Percentiles rank a stretch among this genome's conserved stretches.
Evolutionary conservation across 2,888 invertebrate species (phyloP).

Genomic region (Trachelus troglodyta): DNA sequence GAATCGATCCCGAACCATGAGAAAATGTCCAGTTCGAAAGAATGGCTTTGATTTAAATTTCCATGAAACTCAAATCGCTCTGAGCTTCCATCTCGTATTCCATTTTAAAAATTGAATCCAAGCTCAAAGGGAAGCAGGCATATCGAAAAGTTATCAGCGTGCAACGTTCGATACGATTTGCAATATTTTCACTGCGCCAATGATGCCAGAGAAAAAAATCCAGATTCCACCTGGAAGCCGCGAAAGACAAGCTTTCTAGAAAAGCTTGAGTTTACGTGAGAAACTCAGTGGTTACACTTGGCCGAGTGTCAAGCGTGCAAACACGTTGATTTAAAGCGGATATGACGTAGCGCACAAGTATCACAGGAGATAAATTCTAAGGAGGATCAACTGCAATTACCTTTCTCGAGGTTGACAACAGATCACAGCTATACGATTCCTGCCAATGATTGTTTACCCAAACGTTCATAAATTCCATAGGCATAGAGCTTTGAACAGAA

Average conservation of each 20-base stretch:
- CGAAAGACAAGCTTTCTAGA: neutral
- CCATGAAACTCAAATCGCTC: conserved; percentile 21
- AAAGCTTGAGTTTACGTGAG: neutral
- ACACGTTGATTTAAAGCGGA: neutral
- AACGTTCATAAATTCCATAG: neutral
- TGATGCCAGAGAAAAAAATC: neutral
- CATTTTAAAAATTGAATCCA: neutral
- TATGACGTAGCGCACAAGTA: neutral
- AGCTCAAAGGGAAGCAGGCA: neutral
- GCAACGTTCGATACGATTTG: neutral
- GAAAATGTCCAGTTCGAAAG: neutral
- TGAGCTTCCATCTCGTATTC: conserved; percentile 7
- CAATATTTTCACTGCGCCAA: neutral
- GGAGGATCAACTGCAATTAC: neutral
- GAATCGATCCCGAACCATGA: neutral
- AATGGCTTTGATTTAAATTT: neutral
- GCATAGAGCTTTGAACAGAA: neutral
- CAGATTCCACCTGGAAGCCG: neutral
- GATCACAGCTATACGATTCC: neutral
- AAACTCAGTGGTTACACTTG: neutral
- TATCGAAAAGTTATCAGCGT: too few relatives aligned
- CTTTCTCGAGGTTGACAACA: neutral
- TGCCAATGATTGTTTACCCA: too few relatives aligned
- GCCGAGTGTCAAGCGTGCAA: neutral
- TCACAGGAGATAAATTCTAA: neutral